A percentile compares a stretch with the other conserved stretches of the same genome.
These are phyloP conservation scores for Netelia melanura DNA, from an alignment of 2,888 invertebrate genomes.

Conservation along the genomic window DNA sequence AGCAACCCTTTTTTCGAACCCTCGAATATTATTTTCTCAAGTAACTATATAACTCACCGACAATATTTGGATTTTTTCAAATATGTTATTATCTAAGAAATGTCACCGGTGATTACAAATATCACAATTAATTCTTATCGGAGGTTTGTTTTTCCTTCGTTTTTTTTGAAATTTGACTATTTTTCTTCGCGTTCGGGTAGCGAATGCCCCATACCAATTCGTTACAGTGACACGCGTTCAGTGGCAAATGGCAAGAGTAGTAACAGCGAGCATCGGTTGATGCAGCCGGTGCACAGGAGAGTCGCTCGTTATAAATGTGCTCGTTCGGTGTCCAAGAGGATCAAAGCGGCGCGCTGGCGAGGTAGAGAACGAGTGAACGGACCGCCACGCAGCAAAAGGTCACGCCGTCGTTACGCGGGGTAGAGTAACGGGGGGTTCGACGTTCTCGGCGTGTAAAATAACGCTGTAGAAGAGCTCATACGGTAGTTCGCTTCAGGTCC, in stretches of 20 bases:
- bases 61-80: no score
- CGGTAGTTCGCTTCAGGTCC: slow-evolving; percentile 41
- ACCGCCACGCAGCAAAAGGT: slow-evolving; percentile 69
- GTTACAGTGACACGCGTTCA: slow-evolving; percentile 67
- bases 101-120: slow-evolving; percentile 24
- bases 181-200: not conserved
- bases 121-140: slow-evolving; percentile 1
- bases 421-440: slow-evolving; percentile 60
- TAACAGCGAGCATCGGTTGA: slow-evolving; percentile 44
- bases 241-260: slow-evolving; percentile 56
- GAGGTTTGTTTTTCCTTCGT: slow-evolving; percentile 9
- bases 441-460: slow-evolving; percentile 59
- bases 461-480: slow-evolving; percentile 40
- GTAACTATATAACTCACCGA: no score
- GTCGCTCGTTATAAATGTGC: slow-evolving; percentile 67
- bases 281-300: slow-evolving; percentile 58
- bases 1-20: not conserved
- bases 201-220: slow-evolving; percentile 53
- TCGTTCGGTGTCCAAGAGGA: slow-evolving; percentile 67
- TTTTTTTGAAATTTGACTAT: slow-evolving; percentile 21
- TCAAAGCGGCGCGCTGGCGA: slow-evolving; percentile 66
- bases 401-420: slow-evolving; percentile 60
- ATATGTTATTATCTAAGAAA: not conserved
- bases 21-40: not conserved
- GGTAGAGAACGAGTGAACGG: slow-evolving; percentile 57